Base-by-base conservation (phyloP, 2,888 invertebrate species). In the Mesochorus sp. region DNA sequence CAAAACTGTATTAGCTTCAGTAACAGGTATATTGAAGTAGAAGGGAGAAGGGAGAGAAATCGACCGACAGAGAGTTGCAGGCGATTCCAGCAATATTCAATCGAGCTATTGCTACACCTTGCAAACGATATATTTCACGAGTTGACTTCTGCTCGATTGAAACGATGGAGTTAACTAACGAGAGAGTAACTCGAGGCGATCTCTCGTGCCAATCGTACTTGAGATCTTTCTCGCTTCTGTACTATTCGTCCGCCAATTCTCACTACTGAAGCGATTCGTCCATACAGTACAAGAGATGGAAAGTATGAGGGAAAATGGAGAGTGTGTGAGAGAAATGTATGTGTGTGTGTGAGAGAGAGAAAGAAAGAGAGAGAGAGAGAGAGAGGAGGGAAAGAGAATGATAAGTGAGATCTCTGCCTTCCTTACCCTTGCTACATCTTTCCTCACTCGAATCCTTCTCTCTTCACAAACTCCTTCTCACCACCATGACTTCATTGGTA, bases 111-210 rank as follows among this genome's bases (percentile, higher is more conserved):
- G 62, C 68, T 53, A 51, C 68, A 64, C 62, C 49, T n/a, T 31
- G n/a, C 47, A 57, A 62, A 76, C 70, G 57, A 76, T 62, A 44
- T 62, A 70, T 70, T 62, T 70, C 64, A 53, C 57, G 37, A 66
- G 64, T 76, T 71, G 76, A 76, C 71, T 76, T 76, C 44, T 59
- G 66, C 26, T 66, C 76, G 67, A 77, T 77, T 61, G 72, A 39
- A 67, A 72, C 39, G 72, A 28, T 26, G 26, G 31, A 28, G 53
- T 55, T 67, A 53, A 77, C 61, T 77, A 77, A 76, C 66, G 66
- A 51, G 71, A 57, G 57, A 66, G 66, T 70, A 59, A 71, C 66
- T 71, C 59, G 39, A 24, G 62, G 68, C 75, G 74, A 75, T 75
- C 49, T 64, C 19, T 66, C 44, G 24, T 66, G 49, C 31, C 70